Percentiles rank a stretch among this genome's conserved stretches.
These are phyloP conservation scores for Alentia gelatinosa DNA, from an alignment of 2,888 invertebrate species.

Conservation along the genomic window DNA sequence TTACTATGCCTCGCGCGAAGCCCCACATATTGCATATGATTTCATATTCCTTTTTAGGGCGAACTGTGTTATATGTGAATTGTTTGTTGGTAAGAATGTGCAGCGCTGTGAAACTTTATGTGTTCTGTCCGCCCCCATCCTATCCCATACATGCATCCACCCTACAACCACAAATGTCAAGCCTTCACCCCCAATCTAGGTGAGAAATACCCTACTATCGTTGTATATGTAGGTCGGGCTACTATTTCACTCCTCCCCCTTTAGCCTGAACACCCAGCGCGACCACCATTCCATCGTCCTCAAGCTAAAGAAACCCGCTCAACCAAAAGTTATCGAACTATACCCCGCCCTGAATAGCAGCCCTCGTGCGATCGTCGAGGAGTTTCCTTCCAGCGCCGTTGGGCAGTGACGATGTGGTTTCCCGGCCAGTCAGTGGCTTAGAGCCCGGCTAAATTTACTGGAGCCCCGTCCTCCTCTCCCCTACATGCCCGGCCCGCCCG, in stretches of 20 bases:
- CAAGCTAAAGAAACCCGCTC: constrained; percentile 2
- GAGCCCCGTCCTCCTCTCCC: not conserved
- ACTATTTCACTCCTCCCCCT: not conserved
- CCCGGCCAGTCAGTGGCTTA: not conserved
- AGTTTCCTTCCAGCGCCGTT: no score
- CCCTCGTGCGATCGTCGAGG: not conserved
- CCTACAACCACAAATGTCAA: no score
- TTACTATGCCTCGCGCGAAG: no score
- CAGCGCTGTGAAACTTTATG: no score
- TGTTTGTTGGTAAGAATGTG: no score
- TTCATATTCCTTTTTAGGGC: no score
- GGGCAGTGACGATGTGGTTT: not conserved
- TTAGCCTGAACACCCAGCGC: not conserved
- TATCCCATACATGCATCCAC: no score
- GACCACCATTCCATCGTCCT: not conserved
- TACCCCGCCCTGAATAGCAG: not conserved
- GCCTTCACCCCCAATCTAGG: no score
- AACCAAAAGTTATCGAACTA: constrained; percentile 14
- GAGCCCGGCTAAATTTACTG: not conserved
- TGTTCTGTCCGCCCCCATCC: no score
- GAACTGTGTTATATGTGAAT: no score
- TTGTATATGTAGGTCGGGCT: not conserved
- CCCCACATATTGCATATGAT: no score
- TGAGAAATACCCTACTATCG: not conserved
- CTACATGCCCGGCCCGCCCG: not conserved